Conservation (phyloP, 1,140 invertebrate genomes). For the Drosophila auraria region DNA sequence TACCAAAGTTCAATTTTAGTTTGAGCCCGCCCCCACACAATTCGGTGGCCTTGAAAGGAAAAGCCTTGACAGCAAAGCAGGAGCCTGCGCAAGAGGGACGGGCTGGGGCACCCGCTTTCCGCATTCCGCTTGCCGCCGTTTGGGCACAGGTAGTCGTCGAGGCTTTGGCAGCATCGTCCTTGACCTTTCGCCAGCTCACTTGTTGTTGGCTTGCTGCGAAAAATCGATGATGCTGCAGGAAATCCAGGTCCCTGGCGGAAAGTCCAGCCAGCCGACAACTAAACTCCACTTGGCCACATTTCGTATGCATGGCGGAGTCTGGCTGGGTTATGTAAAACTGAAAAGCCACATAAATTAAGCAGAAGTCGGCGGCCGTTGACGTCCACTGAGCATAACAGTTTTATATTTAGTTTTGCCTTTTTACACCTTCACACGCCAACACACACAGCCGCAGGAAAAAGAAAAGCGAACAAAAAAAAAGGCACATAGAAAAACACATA, state of each 20-base stretch:
- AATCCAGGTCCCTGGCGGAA: conserved; percentile 6
- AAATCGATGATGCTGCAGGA: conserved; percentile 54
- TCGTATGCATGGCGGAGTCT: conserved; percentile 60
- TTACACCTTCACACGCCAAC: conserved; percentile 74
- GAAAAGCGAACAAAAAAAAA: conserved; percentile 8
- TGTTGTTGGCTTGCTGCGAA: conserved; percentile 60
- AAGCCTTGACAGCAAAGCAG: conserved; percentile 57
- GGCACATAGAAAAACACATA: conserved; percentile 57
- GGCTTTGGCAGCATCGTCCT: conserved; percentile 58
- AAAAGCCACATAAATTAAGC: conserved; percentile 69
- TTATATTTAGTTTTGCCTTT: conserved; percentile 74
- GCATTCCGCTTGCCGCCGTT: neutral
- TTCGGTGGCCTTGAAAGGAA: conserved; percentile 72
- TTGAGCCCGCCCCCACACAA: conserved; percentile 18
- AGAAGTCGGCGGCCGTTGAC: conserved; percentile 60
- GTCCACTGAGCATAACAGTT: conserved; percentile 81
- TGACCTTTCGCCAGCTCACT: conserved; percentile 69
- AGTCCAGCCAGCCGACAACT: neutral
- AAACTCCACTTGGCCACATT: conserved; percentile 48
- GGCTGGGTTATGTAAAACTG: conserved; percentile 61
- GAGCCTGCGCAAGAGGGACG: conserved; percentile 52
- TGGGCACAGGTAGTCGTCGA: conserved; percentile 60
- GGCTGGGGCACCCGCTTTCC: conserved; percentile 17
- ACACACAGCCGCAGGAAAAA: conserved; percentile 37
- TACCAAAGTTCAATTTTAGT: conserved; percentile 27